Evolutionary conservation across 2,797 vertebrate genomes (phyloP).

Genomic region (Lagodon rhomboides): DNA sequence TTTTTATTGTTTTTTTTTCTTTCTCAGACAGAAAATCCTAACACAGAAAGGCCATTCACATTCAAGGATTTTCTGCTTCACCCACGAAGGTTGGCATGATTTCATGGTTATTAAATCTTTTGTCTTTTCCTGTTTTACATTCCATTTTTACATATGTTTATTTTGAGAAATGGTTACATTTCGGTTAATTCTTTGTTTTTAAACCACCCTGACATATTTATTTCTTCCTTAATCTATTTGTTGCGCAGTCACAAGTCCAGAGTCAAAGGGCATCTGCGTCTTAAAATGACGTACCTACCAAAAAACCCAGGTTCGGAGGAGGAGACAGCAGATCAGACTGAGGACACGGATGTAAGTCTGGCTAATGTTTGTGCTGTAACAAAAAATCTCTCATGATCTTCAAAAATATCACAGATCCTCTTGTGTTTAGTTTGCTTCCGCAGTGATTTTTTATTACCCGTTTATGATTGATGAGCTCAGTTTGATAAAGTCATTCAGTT

Average conservation of each 20-base stretch:
- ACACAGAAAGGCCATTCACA: slow-evolving; percentile 94
- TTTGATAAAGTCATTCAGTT: background rate
- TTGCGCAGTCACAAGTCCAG: slow-evolving; percentile 93
- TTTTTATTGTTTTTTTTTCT: slow-evolving; percentile 49
- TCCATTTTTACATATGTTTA: slow-evolving; percentile 43
- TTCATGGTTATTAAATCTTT: slow-evolving; percentile 49
- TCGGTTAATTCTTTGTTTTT: slow-evolving; percentile 11
- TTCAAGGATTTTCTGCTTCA: slow-evolving; percentile 99
- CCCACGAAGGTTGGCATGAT: slow-evolving; percentile 92
- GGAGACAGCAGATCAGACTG: slow-evolving; percentile 89
- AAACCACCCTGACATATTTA: background rate
- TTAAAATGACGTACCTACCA: slow-evolving; percentile 98
- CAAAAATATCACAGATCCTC: background rate
- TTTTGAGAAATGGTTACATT: slow-evolving; percentile 1
- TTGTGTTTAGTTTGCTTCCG: background rate
- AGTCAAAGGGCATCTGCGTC: slow-evolving; percentile 96
- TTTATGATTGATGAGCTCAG: background rate
- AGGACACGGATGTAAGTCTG: slow-evolving; percentile 90
- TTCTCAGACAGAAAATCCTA: slow-evolving; percentile 96
- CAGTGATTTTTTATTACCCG: background rate
- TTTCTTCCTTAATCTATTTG: slow-evolving; percentile 23
- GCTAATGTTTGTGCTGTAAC: background rate
- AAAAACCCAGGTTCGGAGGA: slow-evolving; percentile 91
- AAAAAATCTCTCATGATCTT: background rate
- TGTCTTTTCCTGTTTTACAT: slow-evolving; percentile 44